Percentiles rank a stretch among this genome's conserved stretches.
Evolutionary conservation across 2,113 vertebrate genomes (phyloP).

Genomic region (Parotia lawesii): DNA sequence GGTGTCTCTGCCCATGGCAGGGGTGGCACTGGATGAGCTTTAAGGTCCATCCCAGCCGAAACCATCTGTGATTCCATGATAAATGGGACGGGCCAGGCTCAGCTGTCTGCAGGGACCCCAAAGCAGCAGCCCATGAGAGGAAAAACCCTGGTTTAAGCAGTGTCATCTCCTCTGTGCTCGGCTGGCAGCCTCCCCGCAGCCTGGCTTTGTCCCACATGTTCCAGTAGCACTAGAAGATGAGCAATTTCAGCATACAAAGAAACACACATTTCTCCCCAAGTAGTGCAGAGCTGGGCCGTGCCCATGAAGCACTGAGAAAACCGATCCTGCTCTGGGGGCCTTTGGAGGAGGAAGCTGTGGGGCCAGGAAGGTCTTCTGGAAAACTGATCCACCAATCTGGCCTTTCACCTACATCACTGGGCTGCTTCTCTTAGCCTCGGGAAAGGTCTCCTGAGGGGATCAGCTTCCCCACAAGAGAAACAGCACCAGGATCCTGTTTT

Average conservation of each 20-base stretch:
- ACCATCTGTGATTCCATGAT: not conserved
- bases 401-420: slow-evolving; percentile 46
- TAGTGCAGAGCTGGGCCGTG: accelerated
- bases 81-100: not conserved
- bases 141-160: not conserved
- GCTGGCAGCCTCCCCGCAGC: not conserved
- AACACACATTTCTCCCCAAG: accelerated
- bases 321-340: accelerated
- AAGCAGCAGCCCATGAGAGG: not conserved
- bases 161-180: not conserved
- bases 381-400: not conserved
- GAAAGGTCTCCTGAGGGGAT: not conserved
- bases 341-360: not conserved
- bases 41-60: not conserved
- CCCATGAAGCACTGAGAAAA: not conserved
- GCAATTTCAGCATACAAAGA: accelerated
- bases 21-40: not conserved
- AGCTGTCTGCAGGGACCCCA: not conserved
- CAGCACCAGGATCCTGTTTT: accelerated
- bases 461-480: not conserved
- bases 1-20: not conserved
- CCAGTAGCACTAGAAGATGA: accelerated
- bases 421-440: not conserved
- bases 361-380: not conserved
- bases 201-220: not conserved